Evolutionary conservation across 2,797 vertebrate genomes (phyloP), one percentile per base, ranked within the genome.

Genomic region (Adrianichthys oophorus): DNA sequence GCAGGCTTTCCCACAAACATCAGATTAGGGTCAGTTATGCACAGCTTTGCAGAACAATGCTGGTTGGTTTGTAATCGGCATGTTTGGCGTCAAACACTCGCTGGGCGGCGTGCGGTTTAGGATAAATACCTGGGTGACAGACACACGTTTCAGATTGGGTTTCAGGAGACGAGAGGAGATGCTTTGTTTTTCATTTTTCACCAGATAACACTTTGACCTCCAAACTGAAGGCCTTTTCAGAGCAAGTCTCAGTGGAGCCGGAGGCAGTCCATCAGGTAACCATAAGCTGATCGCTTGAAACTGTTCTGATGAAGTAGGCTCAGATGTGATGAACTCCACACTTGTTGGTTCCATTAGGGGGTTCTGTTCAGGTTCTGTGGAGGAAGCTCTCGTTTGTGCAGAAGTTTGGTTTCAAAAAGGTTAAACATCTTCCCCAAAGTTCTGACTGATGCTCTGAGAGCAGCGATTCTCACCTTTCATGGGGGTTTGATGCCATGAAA

Each of bases 1-100:
- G 55, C 47, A 47, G 48, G n/a, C 41, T 72, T 73, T 74, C 79
- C 68, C 64, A 70, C 68, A 66, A 74, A 63, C 65, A 65, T 4
- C 26, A 74, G 83, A 87, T 87, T 85, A 78, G 80, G 86, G 83
- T 85, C 86, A 86, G 63, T 69, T 65, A 57, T 71, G 74, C 47
- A 17, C 59, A 4, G 16, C 14, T 50, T 63, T 24, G 24, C 21
- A 32, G 29, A 52, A 37, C 4, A 29, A 15, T n/a, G 62, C 37
- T 41, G 52, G 16, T 7, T 58, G 41, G 10, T 47, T 15, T 21
- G 44, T 49, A 49, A 50, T 59, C 56, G 56, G 1, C 10, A 4
- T 18, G 26, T 49, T 40, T 41, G 62, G 14, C 2, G 52, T 2
- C 32, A 45, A 68, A 55, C 15, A 7, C 62, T 67, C 10, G 42